Percentiles rank a stretch among this genome's conserved stretches.
Evolutionary conservation across 2,113 vertebrate genomes (phyloP).

Genomic region (Taxidea taxus): DNA sequence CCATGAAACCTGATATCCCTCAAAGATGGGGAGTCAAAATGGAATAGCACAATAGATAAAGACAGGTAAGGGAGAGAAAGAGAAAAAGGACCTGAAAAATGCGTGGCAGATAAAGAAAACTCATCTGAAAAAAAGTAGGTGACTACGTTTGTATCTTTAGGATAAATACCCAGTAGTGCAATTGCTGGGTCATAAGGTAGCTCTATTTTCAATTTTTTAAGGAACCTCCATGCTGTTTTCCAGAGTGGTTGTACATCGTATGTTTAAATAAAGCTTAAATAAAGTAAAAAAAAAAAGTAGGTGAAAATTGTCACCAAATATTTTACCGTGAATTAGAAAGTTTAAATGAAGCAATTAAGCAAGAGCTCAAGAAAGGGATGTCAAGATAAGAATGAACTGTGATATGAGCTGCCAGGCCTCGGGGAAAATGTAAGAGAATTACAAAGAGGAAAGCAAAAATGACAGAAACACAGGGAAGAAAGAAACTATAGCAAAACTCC

Average conservation of each 20-base stretch:
- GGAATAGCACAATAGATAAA: not conserved
- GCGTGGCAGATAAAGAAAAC: not conserved
- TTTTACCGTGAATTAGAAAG: not conserved
- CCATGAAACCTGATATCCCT: not conserved
- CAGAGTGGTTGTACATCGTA: too few species aligned
- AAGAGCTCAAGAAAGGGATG: not conserved
- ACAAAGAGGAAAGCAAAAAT: not conserved
- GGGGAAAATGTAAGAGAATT: conserved; percentile 1
- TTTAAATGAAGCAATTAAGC: conserved; percentile 25
- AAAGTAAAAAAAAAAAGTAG: conserved; percentile 26
- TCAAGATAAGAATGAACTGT: conserved; percentile 14
- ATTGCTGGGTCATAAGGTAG: too few species aligned
- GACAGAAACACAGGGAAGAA: not conserved
- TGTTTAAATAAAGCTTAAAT: too few species aligned
- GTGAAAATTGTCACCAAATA: conserved; percentile 12
- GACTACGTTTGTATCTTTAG: too few species aligned
- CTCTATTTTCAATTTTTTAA: too few species aligned
- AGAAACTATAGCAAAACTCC: not conserved
- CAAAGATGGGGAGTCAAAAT: not conserved
- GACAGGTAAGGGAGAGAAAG: not conserved
- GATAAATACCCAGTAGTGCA: too few species aligned
- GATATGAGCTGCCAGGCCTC: not conserved
- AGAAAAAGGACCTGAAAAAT: not conserved
- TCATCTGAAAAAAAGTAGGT: not conserved
- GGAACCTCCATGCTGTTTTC: too few species aligned